Evolutionary conservation across 2,888 invertebrate species (phyloP), one percentile per base, ranked within the genome.

Genomic region (Heteromyza rotundicornis): DNA sequence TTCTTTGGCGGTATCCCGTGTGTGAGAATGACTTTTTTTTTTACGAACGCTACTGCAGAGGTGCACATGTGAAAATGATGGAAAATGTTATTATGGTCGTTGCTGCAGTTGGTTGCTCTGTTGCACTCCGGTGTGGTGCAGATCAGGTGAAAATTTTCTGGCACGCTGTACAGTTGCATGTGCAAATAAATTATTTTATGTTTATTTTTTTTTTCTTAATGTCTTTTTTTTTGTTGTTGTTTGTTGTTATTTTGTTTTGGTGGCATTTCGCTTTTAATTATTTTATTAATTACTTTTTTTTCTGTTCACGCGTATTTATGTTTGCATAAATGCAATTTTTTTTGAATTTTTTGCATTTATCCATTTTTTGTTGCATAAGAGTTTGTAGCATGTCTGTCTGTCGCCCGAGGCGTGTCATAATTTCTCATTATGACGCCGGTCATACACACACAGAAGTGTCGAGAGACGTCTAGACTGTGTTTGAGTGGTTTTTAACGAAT

Each of bases 301-400:
- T n/a, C n/a, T n/a, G n/a, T n/a, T n/a, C n/a, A n/a, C 5, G 47
- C 44, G 53, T 32, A 32, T 32, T 32, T 32, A 8, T 55, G 47
- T 50, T 44, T 51, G 51, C 19, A 64, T 67, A 60, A 65, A 65
- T 62, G 67, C 67, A 68, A 70, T 70, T 69, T 69, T 61, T 59
- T 63, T 66, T 32, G 5, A 32, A 8, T 10, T n/a, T n/a, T 40
- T 40, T 40, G 40, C 40, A 12, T 8, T 12, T 32, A 32, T 32
- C n/a, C n/a, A n/a, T n/a, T n/a, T n/a, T n/a, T n/a, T n/a, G n/a
- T 40, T n/a, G 40, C 10, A 40, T 40, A 40, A 40, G 7, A 27
- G 10, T 27, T 27, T 27, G 10, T 27, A 27, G 5, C 10, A 27
- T 27, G 10, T 27, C 5, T 7, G 10, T 27, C 10, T 27, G 10